These are phyloP conservation scores for Tubulanus polymorphus DNA, from an alignment of 2,888 invertebrate species.

Conservation along the genomic window DNA sequence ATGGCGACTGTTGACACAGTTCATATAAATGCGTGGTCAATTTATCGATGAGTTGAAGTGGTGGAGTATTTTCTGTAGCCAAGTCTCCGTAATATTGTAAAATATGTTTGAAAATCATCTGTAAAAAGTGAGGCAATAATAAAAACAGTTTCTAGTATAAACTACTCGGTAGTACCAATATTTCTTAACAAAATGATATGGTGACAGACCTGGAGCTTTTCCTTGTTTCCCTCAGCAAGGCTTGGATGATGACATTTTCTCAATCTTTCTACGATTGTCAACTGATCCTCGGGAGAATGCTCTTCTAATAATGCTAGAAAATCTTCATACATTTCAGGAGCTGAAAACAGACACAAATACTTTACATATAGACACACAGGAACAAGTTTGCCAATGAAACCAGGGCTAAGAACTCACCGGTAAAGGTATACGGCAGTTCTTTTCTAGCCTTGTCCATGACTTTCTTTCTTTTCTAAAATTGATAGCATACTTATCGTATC, in stretches of 20 bases:
- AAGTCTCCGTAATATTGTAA: slow-evolving; percentile 74
- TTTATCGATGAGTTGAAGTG: slow-evolving; percentile 40
- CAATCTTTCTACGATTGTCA: slow-evolving; percentile 71
- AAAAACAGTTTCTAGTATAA: not conserved
- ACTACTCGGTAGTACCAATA: not conserved
- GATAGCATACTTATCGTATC: too few species aligned
- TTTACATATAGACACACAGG: too few species aligned
- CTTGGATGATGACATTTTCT: slow-evolving; percentile 85
- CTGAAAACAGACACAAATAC: slow-evolving; percentile 38
- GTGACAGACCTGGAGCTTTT: slow-evolving; percentile 64
- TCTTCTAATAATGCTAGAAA: slow-evolving; percentile 63
- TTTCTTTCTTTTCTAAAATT: slow-evolving; percentile 29
- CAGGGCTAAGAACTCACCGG: slow-evolving; percentile 46
- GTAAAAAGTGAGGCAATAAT: slow-evolving; percentile 13
- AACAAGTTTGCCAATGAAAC: not conserved
- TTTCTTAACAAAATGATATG: not conserved
- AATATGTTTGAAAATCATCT: slow-evolving; percentile 69
- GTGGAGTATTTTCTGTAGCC: slow-evolving; percentile 50
- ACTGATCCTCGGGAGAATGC: slow-evolving; percentile 65
- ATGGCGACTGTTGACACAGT: slow-evolving; percentile 68
- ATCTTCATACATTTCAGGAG: slow-evolving; percentile 64
- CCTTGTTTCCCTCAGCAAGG: slow-evolving; percentile 72
- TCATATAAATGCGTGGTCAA: slow-evolving; percentile 61
- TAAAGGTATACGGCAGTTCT: slow-evolving; percentile 59
- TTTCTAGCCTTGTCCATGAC: slow-evolving; percentile 59